Evolutionary conservation across 2,797 vertebrate genomes (phyloP).

Genomic region (Pagetopsis macropterus): DNA sequence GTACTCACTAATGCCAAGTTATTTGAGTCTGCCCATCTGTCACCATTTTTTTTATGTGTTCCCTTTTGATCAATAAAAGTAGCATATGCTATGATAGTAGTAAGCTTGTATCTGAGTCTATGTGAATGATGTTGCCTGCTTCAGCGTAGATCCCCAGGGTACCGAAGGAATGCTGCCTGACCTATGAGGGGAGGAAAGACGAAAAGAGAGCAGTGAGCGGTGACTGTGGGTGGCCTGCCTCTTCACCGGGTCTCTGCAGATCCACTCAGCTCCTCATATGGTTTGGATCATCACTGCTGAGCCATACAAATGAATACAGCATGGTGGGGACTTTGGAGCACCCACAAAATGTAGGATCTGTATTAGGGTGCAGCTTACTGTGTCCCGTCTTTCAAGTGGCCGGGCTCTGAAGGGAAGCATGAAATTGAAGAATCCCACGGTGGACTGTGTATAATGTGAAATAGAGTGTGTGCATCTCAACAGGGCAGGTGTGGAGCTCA

Average conservation of each 20-base stretch:
- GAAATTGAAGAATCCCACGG: conserved; percentile 38
- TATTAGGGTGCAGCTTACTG: conserved; percentile 51
- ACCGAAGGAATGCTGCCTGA: conserved; percentile 78
- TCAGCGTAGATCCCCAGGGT: conserved; percentile 71
- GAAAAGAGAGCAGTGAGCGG: conserved; percentile 49
- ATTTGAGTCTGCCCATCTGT: conserved; percentile 67
- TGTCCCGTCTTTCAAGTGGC: conserved; percentile 59
- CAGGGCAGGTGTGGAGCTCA: conserved; percentile 56
- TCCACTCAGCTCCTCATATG: conserved; percentile 79
- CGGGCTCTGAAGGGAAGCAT: conserved; percentile 17
- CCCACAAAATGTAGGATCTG: conserved; percentile 52
- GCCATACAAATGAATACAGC: conserved; percentile 73
- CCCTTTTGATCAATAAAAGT: conserved; percentile 75
- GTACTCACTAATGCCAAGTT: conserved; percentile 64
- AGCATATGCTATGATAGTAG: conserved; percentile 63
- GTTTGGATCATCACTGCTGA: conserved; percentile 76
- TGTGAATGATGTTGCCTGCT: conserved; percentile 76
- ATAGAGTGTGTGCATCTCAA: conserved; percentile 27
- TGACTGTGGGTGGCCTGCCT: conserved; percentile 78
- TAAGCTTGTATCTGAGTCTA: conserved; percentile 60
- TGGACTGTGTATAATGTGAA: conserved; percentile 34
- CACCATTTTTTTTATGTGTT: conserved; percentile 44
- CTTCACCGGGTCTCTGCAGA: conserved; percentile 68
- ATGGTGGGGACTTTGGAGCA: conserved; percentile 55
- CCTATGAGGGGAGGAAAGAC: conserved; percentile 66